Evolutionary conservation across 2,888 invertebrate species (phyloP).

Genomic region (Pyrocoelia pectoralis): DNA sequence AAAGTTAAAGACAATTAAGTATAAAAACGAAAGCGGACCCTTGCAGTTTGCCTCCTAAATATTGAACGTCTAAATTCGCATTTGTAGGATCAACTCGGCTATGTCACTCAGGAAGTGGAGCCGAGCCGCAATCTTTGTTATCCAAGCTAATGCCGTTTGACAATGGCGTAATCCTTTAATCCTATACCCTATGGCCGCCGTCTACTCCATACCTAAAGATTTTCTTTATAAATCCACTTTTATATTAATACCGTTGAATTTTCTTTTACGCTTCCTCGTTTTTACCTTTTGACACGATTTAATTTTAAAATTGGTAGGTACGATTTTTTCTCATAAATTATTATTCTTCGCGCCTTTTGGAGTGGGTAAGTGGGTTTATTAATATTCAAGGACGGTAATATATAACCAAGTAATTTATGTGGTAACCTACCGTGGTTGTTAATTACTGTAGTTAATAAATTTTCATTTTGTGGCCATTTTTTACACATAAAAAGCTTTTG

Average conservation of each 20-base stretch:
- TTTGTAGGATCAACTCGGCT: slow-evolving; percentile 33
- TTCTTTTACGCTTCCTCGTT: slow-evolving; percentile 4
- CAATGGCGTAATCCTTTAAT: slow-evolving; percentile 53
- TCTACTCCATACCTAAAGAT: slow-evolving; percentile 42
- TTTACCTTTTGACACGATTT: not conserved
- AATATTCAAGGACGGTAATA: slow-evolving; percentile 27
- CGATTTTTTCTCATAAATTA: not conserved
- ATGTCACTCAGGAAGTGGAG: slow-evolving; percentile 34
- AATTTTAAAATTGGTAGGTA: not conserved
- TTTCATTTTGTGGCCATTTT: slow-evolving; percentile 42
- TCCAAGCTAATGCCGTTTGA: slow-evolving; percentile 52
- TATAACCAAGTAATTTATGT: slow-evolving; percentile 26
- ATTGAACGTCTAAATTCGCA: slow-evolving; percentile 33
- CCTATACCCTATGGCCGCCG: slow-evolving; percentile 47
- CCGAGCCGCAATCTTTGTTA: slow-evolving; percentile 49
- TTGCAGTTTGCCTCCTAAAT: slow-evolving; percentile 23
- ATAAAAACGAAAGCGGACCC: slow-evolving; percentile 7
- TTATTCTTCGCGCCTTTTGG: not conserved
- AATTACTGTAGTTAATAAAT: slow-evolving; percentile 45
- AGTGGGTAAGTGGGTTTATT: slow-evolving; percentile 16
- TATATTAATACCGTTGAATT: slow-evolving; percentile 23
- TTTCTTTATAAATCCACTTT: slow-evolving; percentile 39
- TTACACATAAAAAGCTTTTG: slow-evolving; percentile 37
- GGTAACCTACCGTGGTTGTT: slow-evolving; percentile 41
- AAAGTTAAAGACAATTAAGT: not conserved